Percentiles rank a stretch among this genome's conserved stretches.
phyloP scores from a whole-genome alignment of 2,888 invertebrate species.

The Acrobasis consociella region DNA sequence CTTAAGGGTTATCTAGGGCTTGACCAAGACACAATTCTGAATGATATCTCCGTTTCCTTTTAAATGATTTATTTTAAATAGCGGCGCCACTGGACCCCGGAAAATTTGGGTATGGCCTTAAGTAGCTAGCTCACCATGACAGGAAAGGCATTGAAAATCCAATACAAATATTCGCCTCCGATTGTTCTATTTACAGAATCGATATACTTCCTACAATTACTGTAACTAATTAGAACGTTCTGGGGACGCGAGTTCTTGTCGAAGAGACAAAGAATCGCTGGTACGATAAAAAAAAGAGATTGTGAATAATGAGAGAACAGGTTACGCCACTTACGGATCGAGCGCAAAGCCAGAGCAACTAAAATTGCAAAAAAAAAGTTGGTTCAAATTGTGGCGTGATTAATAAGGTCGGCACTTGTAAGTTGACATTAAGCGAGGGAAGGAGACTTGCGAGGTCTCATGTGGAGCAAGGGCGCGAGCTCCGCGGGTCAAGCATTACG shows the following conservation, averaged over 20 bases:
- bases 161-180: constrained; percentile 13
- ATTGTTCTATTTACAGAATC: constrained; percentile 22
- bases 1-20: too few relatives aligned
- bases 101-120: too few relatives aligned
- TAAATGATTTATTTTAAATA: too few relatives aligned
- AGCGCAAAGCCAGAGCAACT: constrained; percentile 35
- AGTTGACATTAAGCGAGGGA: constrained; percentile 62
- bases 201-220: constrained; percentile 45
- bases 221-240: constrained; percentile 43
- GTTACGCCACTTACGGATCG: constrained; percentile 35
- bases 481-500: constrained; percentile 23
- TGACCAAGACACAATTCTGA: too few relatives aligned
- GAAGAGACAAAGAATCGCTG: constrained; percentile 34
- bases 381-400: constrained; percentile 35
- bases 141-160: constrained; percentile 22
- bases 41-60: too few relatives aligned
- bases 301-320: constrained; percentile 36
- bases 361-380: constrained; percentile 41
- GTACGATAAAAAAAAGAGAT: constrained; percentile 22
- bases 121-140: background rate
- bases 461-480: constrained; percentile 60
- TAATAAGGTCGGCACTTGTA: constrained; percentile 48
- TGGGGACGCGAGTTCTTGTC: constrained; percentile 37
- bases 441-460: constrained; percentile 61
- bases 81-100: too few relatives aligned